Evolutionary conservation across 2,888 invertebrate species (phyloP).

Genomic region (Odontocolon sp.): DNA sequence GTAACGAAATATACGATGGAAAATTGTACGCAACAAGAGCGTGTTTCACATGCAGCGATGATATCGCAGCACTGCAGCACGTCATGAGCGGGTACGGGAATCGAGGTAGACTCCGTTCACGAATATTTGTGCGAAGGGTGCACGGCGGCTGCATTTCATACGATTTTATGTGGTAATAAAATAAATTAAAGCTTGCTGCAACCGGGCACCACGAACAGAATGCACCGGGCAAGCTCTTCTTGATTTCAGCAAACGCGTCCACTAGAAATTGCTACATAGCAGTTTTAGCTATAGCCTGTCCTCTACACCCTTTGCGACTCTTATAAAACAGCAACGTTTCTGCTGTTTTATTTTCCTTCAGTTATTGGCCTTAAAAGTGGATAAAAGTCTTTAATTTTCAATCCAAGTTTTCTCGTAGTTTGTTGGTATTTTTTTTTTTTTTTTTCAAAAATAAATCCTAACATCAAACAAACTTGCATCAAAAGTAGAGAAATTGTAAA

Average conservation of each 20-base stretch:
- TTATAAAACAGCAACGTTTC: background rate
- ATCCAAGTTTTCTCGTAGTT: too few relatives aligned
- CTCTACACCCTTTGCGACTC: background rate
- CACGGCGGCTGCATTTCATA: constrained; percentile 51
- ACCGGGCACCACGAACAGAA: constrained; percentile 6
- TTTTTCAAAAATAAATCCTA: too few relatives aligned
- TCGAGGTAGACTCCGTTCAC: constrained; percentile 12
- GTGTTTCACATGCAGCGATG: constrained; percentile 24
- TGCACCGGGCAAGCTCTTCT: constrained; percentile 19
- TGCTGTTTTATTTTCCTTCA: background rate
- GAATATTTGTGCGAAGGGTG: constrained; percentile 34
- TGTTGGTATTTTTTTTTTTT: too few relatives aligned
- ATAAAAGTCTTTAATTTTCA: too few relatives aligned
- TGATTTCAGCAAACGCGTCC: background rate
- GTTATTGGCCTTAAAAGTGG: too few relatives aligned
- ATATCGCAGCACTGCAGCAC: constrained; percentile 24
- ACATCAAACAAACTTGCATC: too few relatives aligned
- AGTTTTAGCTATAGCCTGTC: background rate
- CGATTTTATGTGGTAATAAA: constrained; percentile 63
- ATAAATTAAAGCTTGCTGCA: constrained; percentile 61
- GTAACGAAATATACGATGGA: background rate
- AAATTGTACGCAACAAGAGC: constrained; percentile 8
- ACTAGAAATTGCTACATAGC: background rate
- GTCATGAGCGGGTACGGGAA: background rate
- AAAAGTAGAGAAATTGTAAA: too few relatives aligned